Percentiles rank a stretch among this genome's conserved stretches.
These are phyloP conservation scores for Petrocephalus microphthalmus DNA, from an alignment of 2,113 vertebrate genomes.

Conservation along the genomic window DNA sequence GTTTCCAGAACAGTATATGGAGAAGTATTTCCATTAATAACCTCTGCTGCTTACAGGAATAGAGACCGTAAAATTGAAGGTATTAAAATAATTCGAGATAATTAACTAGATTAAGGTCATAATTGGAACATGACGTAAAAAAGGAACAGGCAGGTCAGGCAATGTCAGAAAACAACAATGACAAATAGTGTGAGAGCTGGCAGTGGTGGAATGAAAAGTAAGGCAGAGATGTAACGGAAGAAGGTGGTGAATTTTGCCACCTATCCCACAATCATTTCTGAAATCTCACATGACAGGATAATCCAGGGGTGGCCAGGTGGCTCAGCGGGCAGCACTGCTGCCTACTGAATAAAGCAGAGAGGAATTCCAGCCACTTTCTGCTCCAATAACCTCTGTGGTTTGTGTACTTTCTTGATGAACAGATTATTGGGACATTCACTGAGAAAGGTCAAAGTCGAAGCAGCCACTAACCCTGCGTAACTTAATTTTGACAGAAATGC, in stretches of 20 bases:
- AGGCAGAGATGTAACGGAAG: background rate
- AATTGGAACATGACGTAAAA: background rate
- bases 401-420: background rate
- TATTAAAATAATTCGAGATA: background rate
- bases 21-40: background rate
- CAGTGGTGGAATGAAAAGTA: background rate
- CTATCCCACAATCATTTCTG: background rate
- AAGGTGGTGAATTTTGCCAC: background rate
- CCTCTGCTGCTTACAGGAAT: background rate
- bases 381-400: background rate
- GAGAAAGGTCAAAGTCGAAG: slow-evolving; percentile 1
- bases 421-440: slow-evolving; percentile 8
- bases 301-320: background rate
- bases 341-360: background rate
- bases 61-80: background rate
- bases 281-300: background rate
- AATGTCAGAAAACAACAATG: background rate
- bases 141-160: background rate
- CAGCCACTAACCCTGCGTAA: background rate
- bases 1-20: background rate
- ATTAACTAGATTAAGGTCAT: background rate
- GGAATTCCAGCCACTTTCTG: background rate
- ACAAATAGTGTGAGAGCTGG: background rate
- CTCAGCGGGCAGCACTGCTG: background rate
- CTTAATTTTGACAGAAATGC: background rate